Conservation (phyloP, 2,797 vertebrate genomes). For the Delichon dasypus region DNA sequence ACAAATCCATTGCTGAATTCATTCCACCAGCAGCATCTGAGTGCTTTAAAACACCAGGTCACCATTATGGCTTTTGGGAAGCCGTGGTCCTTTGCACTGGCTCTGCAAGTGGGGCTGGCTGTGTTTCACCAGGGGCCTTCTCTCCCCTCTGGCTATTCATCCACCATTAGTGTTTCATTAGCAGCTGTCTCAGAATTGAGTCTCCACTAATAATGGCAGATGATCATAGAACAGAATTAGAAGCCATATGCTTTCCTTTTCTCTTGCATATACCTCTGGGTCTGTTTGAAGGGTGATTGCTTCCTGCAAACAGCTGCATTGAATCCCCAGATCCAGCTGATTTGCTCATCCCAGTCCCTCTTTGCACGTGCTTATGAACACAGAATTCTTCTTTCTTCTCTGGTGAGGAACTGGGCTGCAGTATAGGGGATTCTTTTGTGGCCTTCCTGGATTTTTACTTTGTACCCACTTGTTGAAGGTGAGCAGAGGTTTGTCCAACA, state of each 20-base stretch:
- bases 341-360: not conserved
- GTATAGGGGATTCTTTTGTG: not conserved
- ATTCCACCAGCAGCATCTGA: constrained; percentile 30
- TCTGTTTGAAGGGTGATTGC: not conserved
- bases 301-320: not conserved
- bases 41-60: not conserved
- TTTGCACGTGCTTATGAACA: not conserved
- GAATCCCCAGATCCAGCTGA: not conserved
- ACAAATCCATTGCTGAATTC: not conserved
- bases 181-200: not conserved
- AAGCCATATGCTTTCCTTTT: constrained; percentile 19
- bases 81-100: not conserved
- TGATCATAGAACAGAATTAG: not conserved
- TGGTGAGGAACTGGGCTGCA: not conserved
- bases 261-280: not conserved
- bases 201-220: not conserved
- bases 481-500: not conserved
- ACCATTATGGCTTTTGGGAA: not conserved
- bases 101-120: not conserved
- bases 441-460: not conserved
- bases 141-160: not conserved
- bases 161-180: not conserved
- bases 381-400: not conserved
- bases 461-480: not conserved
- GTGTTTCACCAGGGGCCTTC: not conserved